These are phyloP conservation scores for Gambusia yucatana DNA, from an alignment of 2,797 vertebrate species.

Conservation along the genomic window DNA sequence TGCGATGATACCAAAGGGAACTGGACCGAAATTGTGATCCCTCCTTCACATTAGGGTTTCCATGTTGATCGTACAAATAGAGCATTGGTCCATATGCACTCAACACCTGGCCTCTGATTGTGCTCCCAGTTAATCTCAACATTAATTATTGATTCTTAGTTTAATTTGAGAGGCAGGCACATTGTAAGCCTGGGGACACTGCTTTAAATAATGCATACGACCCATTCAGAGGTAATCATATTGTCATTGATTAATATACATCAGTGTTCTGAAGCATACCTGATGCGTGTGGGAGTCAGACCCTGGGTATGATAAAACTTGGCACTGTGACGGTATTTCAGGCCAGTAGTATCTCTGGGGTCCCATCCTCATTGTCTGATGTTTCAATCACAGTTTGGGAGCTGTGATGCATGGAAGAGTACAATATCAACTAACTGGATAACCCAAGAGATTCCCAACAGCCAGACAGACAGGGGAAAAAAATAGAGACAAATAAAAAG, in stretches of 20 bases:
- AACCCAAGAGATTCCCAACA: slow-evolving; percentile 62
- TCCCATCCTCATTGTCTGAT: slow-evolving; percentile 75
- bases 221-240: slow-evolving; percentile 83
- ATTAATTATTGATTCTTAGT: slow-evolving; percentile 85
- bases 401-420: slow-evolving; percentile 69
- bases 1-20: slow-evolving; percentile 57
- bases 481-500: slow-evolving; percentile 16
- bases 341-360: slow-evolving; percentile 70
- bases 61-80: slow-evolving; percentile 83
- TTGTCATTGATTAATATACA: slow-evolving; percentile 84
- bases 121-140: slow-evolving; percentile 79
- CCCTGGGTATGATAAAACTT: slow-evolving; percentile 71
- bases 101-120: slow-evolving; percentile 77
- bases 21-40: slow-evolving; percentile 76
- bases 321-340: slow-evolving; percentile 67
- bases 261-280: slow-evolving; percentile 74
- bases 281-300: slow-evolving; percentile 72
- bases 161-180: slow-evolving; percentile 84
- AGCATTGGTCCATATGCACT: slow-evolving; percentile 44
- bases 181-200: slow-evolving; percentile 80
- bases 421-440: slow-evolving; percentile 75
- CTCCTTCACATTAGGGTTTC: slow-evolving; percentile 84
- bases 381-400: slow-evolving; percentile 79
- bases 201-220: slow-evolving; percentile 83
- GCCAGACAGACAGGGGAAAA: slow-evolving; percentile 40